Percentiles rank a stretch among this genome's conserved stretches.
Evolutionary conservation across 2,797 vertebrate species (phyloP).

Genomic region (Pangasius djambal): DNA sequence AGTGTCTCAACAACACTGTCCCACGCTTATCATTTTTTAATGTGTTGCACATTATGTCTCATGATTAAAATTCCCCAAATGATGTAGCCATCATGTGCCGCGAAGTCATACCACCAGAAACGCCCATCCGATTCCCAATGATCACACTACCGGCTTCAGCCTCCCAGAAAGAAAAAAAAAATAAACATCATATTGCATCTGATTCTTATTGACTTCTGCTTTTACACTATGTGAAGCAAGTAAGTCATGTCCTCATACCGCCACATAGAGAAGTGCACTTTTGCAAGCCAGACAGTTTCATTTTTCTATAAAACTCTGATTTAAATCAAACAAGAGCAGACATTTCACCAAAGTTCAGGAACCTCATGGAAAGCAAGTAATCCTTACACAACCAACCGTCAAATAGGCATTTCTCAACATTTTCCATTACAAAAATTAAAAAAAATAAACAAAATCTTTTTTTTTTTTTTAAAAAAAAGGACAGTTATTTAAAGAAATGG

Average conservation of each 20-base stretch:
- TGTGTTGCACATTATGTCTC: conserved; percentile 22
- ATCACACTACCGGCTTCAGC: conserved; percentile 24
- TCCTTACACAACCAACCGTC: background rate
- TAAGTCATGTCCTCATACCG: conserved; percentile 21
- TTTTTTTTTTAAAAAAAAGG: background rate
- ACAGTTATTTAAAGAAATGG: background rate
- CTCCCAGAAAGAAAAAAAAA: background rate
- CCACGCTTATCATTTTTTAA: background rate
- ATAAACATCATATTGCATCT: conserved; percentile 28
- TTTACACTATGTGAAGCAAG: conserved; percentile 24
- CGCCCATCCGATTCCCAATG: conserved; percentile 1
- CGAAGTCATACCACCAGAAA: conserved; percentile 38
- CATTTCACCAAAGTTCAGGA: background rate
- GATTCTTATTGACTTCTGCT: conserved; percentile 48
- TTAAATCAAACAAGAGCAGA: background rate
- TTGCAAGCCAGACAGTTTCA: conserved; percentile 39
- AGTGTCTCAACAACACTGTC: background rate
- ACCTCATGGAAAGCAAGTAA: background rate
- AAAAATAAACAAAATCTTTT: too few relatives aligned
- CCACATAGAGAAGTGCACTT: conserved; percentile 17
- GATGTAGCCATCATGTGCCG: conserved; percentile 49
- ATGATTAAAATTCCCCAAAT: conserved; percentile 50
- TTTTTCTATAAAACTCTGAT: conserved; percentile 14
- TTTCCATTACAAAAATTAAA: too few relatives aligned
- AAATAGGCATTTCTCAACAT: background rate